Percentiles rank a stretch among this genome's conserved stretches.
These are phyloP conservation scores for Darevskia mixta DNA, from an alignment of 2,797 vertebrate genomes.

Conservation along the genomic window DNA sequence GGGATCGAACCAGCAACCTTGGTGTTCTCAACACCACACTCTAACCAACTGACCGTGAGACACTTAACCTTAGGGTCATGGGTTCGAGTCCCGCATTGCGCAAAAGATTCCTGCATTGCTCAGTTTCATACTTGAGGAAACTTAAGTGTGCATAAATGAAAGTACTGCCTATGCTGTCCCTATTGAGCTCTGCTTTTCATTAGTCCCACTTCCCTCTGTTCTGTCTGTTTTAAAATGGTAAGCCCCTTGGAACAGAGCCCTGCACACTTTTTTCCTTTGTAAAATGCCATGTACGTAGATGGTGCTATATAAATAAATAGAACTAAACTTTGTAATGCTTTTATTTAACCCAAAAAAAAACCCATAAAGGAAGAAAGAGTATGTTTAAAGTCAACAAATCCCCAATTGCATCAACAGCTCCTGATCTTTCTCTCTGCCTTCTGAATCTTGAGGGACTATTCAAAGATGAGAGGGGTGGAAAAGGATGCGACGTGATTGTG, in stretches of 20 bases:
- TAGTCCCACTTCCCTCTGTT: not conserved
- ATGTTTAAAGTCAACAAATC: constrained; percentile 42
- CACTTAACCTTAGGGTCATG: too few relatives aligned
- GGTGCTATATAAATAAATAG: not conserved
- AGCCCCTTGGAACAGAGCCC: too few relatives aligned
- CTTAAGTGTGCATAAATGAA: not conserved
- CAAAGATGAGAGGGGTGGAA: constrained; percentile 28
- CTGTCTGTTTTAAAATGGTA: not conserved
- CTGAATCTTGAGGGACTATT: not conserved
- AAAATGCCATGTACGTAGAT: not conserved
- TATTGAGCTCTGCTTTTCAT: not conserved
- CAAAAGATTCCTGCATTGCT: not conserved
- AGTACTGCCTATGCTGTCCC: not conserved
- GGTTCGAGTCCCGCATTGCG: too few relatives aligned
- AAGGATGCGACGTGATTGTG: constrained; percentile 65
- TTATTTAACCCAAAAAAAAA: not conserved
- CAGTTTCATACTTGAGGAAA: not conserved
- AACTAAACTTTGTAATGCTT: constrained; percentile 45
- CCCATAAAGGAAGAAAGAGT: constrained; percentile 7
- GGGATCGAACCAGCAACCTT: too few relatives aligned
- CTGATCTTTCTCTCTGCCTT: constrained; percentile 48
- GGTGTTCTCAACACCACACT: too few relatives aligned
- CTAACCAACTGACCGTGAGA: too few relatives aligned
- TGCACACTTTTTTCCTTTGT: not conserved
- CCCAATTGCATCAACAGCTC: constrained; percentile 30